phyloP scores from a whole-genome alignment of 2,888 invertebrate genomes.

The Thera obeliscata region DNA sequence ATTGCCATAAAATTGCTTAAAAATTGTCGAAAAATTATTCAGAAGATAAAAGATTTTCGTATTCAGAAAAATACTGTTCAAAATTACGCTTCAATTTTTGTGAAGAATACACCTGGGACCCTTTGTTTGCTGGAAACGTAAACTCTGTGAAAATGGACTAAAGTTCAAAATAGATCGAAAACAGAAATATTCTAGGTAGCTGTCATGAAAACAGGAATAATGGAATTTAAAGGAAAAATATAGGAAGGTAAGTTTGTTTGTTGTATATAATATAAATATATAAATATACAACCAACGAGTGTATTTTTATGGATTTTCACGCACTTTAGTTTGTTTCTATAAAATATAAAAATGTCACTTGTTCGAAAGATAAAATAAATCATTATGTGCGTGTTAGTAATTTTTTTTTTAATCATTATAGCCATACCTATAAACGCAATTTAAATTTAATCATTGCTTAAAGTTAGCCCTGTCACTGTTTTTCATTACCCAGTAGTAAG shows the following conservation, averaged over 20 bases:
- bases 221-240: constrained; percentile 59
- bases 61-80: constrained; percentile 57
- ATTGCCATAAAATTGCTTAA: constrained; percentile 33
- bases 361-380: too few relatives aligned
- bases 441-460: too few relatives aligned
- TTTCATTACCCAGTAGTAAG: too few relatives aligned
- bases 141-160: constrained; percentile 35
- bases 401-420: too few relatives aligned
- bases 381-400: too few relatives aligned
- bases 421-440: too few relatives aligned
- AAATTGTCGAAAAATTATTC: constrained; percentile 48
- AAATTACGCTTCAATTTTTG: constrained; percentile 70
- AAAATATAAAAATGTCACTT: too few relatives aligned
- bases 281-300: constrained; percentile 21
- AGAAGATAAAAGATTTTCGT: constrained; percentile 51
- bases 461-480: too few relatives aligned
- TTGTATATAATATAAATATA: too few relatives aligned
- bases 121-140: constrained; percentile 34
- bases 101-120: constrained; percentile 66
- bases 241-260: constrained; percentile 28
- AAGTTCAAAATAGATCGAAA: constrained; percentile 39
- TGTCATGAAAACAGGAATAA: constrained; percentile 63
- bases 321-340: background rate
- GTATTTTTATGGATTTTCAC: constrained; percentile 19
- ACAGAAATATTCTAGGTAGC: constrained; percentile 52